Base-by-base conservation (phyloP, 1,140 invertebrate genomes). In the Holcopasites calliopsidis region DNA sequence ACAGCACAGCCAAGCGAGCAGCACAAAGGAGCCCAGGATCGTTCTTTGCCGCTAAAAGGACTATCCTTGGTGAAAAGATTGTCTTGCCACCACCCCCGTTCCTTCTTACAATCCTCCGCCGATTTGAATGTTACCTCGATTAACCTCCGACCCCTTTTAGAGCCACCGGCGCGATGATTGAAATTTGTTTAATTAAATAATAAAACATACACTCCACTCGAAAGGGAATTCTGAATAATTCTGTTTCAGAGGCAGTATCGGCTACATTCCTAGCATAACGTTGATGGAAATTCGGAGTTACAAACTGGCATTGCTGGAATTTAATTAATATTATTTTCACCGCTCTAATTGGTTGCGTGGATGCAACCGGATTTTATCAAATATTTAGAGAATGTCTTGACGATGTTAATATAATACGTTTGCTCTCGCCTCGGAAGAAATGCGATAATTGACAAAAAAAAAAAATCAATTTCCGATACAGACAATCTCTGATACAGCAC, bases 1-100 rank as follows among this genome's bases (percentile, higher is more conserved):
- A 69, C 35, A 65, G 61, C 60, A 60, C 60, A 69, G 61, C 54
- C 26, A 66, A 49, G 40, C 69, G 78, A 79, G 26, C 11, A 49
- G 52, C 52, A 58, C 78, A 77, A 79, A 80, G 78, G 76, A 62
- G 60, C 40, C n/a, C 55, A 44, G 60, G 60, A 79, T 74, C 78
- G 76, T 80, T 79, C 69, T 79, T 79, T 80, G 54, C 61, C 42
- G 35, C 64, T 79, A 80, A 79, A 80, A 50, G 61, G 69, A 68
- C 76, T 69, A 78, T 21, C 60, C 58, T 60, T 50, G 40, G 44
- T 64, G 69, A 79, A 79, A 80, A 80, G 55, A 58, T 66, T 68
- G 61, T 60, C 55, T 50, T 55, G 10, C 52, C n/a, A 13, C 78
- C 28, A 31, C 7, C 70, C 40, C n/a, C 40, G 52, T 3, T 23